Base-by-base conservation (phyloP, 1,140 invertebrate species). In the Camponotus floridanus region DNA sequence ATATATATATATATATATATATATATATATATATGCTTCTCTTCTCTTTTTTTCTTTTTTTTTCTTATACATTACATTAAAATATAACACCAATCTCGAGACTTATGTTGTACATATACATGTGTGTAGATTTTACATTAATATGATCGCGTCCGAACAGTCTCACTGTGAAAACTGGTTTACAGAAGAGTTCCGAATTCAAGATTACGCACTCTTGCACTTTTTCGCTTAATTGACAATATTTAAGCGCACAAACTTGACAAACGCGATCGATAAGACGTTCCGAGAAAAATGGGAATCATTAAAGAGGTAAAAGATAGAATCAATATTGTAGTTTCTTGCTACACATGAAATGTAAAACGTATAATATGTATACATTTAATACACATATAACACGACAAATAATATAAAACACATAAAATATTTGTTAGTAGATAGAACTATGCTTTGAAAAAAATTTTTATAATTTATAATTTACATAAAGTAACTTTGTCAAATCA, bases 51-150 rank as follows among this genome's bases (percentile, higher is more conserved):
- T 61, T 33, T 65, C 18, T 84, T 42, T 59, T 55, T 48, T 68
- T 57, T 83, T 65, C 81, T 59, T 80, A 88, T 88, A 90, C 65
- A 90, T 90, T 86, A 90, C 89, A 90, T 91, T 90, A 91, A 91
- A 91, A 91, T 91, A 91, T 91, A 91, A 91, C 89, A 88, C 85
- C 89, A 84, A 90, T 88, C 76, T 91, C 81, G 89, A 91, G 83
- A 76, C 89, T 91, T 85, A 88, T 55, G 39, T 87, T 86, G 74
- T 88, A 91, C 70, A 89, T 90, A 81, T 87, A 87, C 68, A 88
- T 59, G 55, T 71, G 70, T 68, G 71, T 90, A 70, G 65, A 39
- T 90, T 89, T 87, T 79, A 76, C 81, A 85, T 80, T 33, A 76
- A 80, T 51, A 88, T 83, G 86, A 88, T 81, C 89, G 48, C 48